Evolutionary conservation across 2,888 invertebrate genomes (phyloP).

Genomic region (Athalia circularis): DNA sequence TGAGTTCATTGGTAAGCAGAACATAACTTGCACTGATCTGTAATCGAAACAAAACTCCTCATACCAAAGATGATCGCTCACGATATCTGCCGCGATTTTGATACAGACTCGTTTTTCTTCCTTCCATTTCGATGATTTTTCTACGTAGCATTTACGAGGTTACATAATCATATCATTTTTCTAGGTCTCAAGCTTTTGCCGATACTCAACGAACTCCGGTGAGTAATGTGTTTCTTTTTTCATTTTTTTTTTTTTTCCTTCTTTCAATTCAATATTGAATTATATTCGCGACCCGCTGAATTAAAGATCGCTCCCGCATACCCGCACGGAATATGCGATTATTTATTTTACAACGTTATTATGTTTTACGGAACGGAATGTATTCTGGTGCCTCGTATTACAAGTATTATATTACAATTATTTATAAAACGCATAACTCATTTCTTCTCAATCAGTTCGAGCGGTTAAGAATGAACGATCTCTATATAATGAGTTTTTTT

Average conservation of each 20-base stretch:
- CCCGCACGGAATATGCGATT: not conserved
- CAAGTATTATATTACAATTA: conserved; percentile 31
- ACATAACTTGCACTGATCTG: conserved; percentile 22
- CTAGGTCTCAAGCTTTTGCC: conserved; percentile 92
- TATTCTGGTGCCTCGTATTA: conserved; percentile 15
- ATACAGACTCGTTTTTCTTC: not conserved
- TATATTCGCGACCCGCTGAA: conserved; percentile 3
- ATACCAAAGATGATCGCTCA: too few species aligned
- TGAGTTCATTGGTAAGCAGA: conserved; percentile 91
- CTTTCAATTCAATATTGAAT: conserved; percentile 17
- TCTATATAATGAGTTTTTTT: not conserved
- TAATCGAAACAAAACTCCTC: too few species aligned
- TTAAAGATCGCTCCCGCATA: not conserved
- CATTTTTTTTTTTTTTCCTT: conserved; percentile 45
- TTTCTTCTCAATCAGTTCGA: conserved; percentile 16
- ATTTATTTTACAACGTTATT: conserved; percentile 6
- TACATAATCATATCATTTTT: conserved; percentile 65
- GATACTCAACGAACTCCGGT: conserved; percentile 90
- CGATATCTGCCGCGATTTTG: not conserved
- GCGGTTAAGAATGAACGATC: too few species aligned
- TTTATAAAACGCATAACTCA: conserved; percentile 29
- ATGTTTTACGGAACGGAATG: conserved; percentile 32
- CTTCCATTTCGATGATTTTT: not conserved
- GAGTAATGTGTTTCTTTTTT: conserved; percentile 72
- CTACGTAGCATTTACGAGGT: too few species aligned